Percentiles rank a stretch among this genome's conserved stretches.
Evolutionary conservation across 1,140 invertebrate genomes (phyloP).

Genomic region (Hyles euphorbiae): DNA sequence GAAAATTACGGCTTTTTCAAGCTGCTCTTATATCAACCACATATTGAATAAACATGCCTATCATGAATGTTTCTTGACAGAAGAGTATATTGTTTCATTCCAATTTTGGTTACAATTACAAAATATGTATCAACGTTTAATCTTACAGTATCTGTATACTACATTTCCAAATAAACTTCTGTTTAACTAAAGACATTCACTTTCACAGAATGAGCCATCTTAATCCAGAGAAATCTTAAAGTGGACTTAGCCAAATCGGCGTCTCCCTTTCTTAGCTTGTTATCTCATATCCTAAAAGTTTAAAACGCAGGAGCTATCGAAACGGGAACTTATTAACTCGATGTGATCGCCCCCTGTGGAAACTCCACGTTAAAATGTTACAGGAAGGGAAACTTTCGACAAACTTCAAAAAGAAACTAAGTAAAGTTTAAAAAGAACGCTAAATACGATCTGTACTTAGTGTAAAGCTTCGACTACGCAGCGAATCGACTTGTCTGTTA

Average conservation of each 20-base stretch:
- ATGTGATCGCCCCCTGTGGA: conserved; percentile 64
- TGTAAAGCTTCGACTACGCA: conserved; percentile 17
- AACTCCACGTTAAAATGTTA: conserved; percentile 70
- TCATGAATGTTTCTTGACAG: too few relatives aligned
- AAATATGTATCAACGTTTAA: too few relatives aligned
- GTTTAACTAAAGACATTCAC: conserved; percentile 13
- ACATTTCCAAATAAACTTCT: conserved; percentile 3
- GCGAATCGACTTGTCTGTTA: conserved; percentile 6
- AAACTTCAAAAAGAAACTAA: conserved; percentile 63
- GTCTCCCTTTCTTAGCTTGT: conserved; percentile 67
- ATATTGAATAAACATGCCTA: too few relatives aligned
- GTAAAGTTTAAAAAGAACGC: conserved; percentile 65
- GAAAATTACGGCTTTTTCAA: not conserved
- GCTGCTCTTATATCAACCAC: too few relatives aligned
- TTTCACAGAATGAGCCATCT: conserved; percentile 22
- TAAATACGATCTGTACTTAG: conserved; percentile 62
- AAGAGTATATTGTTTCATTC: too few relatives aligned
- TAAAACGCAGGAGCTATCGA: conserved; percentile 71
- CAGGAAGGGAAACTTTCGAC: conserved; percentile 60
- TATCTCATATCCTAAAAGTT: conserved; percentile 75
- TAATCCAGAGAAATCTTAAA: conserved; percentile 49
- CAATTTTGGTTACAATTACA: too few relatives aligned
- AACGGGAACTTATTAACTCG: conserved; percentile 74
- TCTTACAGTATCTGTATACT: too few relatives aligned
- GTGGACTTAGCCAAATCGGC: conserved; percentile 65